Evolutionary conservation across 1,140 invertebrate genomes (phyloP).

Genomic region (Conus ventricosus): DNA sequence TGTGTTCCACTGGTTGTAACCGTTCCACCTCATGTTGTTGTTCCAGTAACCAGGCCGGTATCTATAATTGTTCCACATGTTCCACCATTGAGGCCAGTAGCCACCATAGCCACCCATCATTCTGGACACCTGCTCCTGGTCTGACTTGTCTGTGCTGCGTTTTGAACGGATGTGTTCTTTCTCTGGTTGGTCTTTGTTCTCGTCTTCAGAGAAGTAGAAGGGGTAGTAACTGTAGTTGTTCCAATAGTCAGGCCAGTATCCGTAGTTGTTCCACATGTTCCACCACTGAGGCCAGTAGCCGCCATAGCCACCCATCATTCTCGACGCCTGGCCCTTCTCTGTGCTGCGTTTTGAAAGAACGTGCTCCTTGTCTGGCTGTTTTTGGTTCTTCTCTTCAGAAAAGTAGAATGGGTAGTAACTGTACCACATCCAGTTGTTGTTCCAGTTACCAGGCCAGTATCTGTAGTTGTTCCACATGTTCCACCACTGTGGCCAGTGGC

Average conservation of each 20-base stretch:
- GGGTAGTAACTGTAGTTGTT: slow-evolving; percentile 15
- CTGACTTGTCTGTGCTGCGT: not conserved
- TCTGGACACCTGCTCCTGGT: slow-evolving; percentile 9
- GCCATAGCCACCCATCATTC: slow-evolving; percentile 17
- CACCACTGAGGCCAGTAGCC: slow-evolving; percentile 28
- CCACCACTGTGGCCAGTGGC: slow-evolving; percentile 21
- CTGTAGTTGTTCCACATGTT: slow-evolving; percentile 28
- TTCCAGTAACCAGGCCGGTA: slow-evolving; percentile 2
- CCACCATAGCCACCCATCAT: slow-evolving; percentile 27
- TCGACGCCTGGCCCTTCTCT: not conserved
- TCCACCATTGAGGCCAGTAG: slow-evolving; percentile 20
- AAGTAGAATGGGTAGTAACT: no score
- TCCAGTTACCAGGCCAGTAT: no score
- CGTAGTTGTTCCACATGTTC: slow-evolving; percentile 24
- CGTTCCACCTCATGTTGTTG: not conserved
- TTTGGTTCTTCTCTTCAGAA: no score
- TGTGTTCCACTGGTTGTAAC: not conserved
- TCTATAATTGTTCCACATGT: slow-evolving; percentile 8
- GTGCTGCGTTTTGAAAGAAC: no score
- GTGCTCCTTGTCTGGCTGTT: no score
- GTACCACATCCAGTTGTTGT: no score
- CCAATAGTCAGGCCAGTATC: slow-evolving; percentile 25
- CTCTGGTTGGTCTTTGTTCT: not conserved
- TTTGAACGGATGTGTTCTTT: not conserved
- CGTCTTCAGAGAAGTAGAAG: not conserved